Conservation (phyloP, 2,113 vertebrate species). For the Vulpes ferrilata region DNA sequence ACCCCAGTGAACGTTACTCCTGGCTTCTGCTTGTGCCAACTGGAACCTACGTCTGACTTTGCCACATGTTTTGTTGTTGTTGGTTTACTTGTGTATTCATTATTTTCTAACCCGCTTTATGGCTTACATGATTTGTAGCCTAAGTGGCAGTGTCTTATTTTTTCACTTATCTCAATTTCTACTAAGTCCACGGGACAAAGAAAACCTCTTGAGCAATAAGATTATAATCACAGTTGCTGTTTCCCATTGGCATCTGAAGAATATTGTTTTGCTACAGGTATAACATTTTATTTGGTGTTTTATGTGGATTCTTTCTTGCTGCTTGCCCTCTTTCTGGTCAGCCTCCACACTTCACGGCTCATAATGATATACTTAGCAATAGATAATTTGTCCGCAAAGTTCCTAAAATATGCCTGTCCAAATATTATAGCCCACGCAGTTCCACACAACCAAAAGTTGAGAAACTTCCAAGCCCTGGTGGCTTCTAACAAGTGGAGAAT, state of each 20-base stretch:
- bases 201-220: background rate
- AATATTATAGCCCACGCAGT: background rate
- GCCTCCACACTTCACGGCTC: background rate
- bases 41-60: background rate
- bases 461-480: background rate
- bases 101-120: background rate
- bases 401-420: background rate
- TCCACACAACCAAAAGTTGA: background rate
- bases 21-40: slow-evolving; percentile 30
- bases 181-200: background rate
- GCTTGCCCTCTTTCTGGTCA: background rate
- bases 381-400: background rate
- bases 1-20: background rate
- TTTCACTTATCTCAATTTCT: background rate
- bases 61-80: background rate
- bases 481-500: background rate
- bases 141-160: background rate
- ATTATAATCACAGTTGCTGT: background rate
- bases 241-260: background rate
- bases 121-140: background rate
- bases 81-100: background rate
- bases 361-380: background rate
- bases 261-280: background rate
- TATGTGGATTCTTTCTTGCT: background rate
- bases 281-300: background rate